A percentile compares a stretch with the other conserved stretches of the same genome.
Conservation (phyloP, 1,140 invertebrate genomes). For the Augochlora pura region DNA sequence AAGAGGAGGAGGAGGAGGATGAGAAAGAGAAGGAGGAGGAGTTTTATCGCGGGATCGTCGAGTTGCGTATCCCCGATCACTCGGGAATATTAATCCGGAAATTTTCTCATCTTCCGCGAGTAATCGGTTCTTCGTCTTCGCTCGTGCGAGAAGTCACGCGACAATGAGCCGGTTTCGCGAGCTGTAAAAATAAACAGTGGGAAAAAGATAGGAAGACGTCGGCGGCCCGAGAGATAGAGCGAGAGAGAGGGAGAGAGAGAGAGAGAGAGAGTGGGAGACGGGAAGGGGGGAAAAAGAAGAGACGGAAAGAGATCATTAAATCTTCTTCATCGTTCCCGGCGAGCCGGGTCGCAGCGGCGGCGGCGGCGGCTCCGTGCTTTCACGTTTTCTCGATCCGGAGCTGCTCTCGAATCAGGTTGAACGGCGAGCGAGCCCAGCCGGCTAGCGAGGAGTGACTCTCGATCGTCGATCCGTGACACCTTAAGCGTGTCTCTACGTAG, state of each 20-base stretch:
- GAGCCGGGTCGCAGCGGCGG: too few species aligned
- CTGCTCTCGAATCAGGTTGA: conserved; percentile 56
- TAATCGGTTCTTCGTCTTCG: background rate
- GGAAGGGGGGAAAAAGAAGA: too few species aligned
- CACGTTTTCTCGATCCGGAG: conserved; percentile 59
- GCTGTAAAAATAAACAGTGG: background rate
- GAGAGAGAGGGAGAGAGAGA: too few species aligned
- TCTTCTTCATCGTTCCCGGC: too few species aligned
- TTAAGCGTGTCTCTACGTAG: conserved; percentile 32
- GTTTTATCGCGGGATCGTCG: background rate
- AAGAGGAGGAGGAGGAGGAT: too few species aligned
- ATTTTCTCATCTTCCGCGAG: background rate
- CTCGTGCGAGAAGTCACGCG: conserved; percentile 10
- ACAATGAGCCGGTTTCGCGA: conserved; percentile 1
- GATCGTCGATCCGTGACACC: conserved; percentile 57
- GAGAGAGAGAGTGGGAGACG: too few species aligned
- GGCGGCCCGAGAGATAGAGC: too few species aligned
- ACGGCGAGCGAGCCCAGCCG: conserved; percentile 7
- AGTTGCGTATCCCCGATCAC: background rate
- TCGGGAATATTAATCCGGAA: background rate
- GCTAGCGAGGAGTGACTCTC: conserved; percentile 36
- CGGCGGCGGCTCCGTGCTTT: conserved; percentile 40
- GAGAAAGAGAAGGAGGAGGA: too few species aligned
- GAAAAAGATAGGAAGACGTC: background rate
- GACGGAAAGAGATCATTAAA: too few species aligned